These are phyloP conservation scores for Eupithecia inturbata DNA, from an alignment of 2,888 invertebrate species.

Conservation along the genomic window DNA sequence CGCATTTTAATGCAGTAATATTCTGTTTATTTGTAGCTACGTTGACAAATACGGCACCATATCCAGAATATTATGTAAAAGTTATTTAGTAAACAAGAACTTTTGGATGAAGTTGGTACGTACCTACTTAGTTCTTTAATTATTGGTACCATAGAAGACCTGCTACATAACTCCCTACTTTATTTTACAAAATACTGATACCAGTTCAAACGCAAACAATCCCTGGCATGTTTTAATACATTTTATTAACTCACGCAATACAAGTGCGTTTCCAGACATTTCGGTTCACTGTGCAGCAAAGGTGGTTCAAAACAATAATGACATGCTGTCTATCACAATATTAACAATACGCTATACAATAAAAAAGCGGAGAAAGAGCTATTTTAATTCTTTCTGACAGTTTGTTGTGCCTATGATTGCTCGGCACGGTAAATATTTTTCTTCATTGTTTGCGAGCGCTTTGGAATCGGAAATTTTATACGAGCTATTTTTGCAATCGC, in stretches of 20 bases:
- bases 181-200: not conserved
- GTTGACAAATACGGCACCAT: not conserved
- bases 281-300: slow-evolving; percentile 51
- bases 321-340: slow-evolving; percentile 53
- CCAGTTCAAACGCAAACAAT: not conserved
- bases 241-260: not conserved
- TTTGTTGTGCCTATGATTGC: slow-evolving; percentile 37
- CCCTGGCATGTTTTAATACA: not conserved
- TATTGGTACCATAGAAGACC: not conserved
- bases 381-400: slow-evolving; percentile 23
- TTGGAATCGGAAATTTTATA: not conserved
- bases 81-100: not conserved
- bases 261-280: slow-evolving; percentile 26
- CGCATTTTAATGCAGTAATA: not conserved
- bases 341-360: slow-evolving; percentile 48
- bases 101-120: not conserved
- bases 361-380: slow-evolving; percentile 28
- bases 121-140: not conserved
- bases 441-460: slow-evolving; percentile 21
- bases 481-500: not conserved
- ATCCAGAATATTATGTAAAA: not conserved
- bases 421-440: slow-evolving; percentile 36
- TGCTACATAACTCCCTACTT: not conserved
- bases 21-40: not conserved
- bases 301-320: slow-evolving; percentile 53